phyloP scores from a whole-genome alignment of 2,888 invertebrate species.

The Pseudanteris insignis region DNA sequence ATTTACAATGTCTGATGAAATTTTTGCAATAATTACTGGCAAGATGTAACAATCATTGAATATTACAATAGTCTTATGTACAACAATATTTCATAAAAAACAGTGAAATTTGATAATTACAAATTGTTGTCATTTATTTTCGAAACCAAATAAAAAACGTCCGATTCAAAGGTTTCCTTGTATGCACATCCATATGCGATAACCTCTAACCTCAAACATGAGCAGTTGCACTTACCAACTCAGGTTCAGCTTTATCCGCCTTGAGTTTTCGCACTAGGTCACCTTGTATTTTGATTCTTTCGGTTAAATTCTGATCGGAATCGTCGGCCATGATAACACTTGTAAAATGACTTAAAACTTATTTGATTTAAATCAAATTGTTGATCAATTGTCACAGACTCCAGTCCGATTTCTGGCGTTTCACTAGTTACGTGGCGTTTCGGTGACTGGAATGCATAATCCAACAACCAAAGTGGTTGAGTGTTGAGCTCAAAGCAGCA shows the following conservation, averaged over 20 bases:
- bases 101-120: too few species aligned
- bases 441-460: too few species aligned
- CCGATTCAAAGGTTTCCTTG: too few species aligned
- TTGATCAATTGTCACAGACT: too few species aligned
- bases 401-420: constrained; percentile 26
- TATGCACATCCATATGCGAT: constrained; percentile 15
- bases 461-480: too few species aligned
- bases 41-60: background rate
- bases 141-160: too few species aligned
- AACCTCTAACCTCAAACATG: constrained; percentile 21
- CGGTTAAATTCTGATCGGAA: constrained; percentile 13
- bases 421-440: constrained; percentile 16
- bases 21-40: background rate
- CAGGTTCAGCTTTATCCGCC: constrained; percentile 79
- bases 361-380: too few species aligned
- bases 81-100: too few species aligned
- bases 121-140: too few species aligned
- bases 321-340: constrained; percentile 30
- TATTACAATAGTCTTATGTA: too few species aligned
- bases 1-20: constrained; percentile 2
- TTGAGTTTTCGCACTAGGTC: constrained; percentile 85
- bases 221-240: constrained; percentile 71
- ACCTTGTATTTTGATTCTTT: constrained; percentile 75
- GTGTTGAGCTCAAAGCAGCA: too few species aligned
- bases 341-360: too few species aligned